These are phyloP conservation scores for Ondatra zibethicus DNA, from an alignment of 2,113 vertebrate genomes.

Conservation along the genomic window DNA sequence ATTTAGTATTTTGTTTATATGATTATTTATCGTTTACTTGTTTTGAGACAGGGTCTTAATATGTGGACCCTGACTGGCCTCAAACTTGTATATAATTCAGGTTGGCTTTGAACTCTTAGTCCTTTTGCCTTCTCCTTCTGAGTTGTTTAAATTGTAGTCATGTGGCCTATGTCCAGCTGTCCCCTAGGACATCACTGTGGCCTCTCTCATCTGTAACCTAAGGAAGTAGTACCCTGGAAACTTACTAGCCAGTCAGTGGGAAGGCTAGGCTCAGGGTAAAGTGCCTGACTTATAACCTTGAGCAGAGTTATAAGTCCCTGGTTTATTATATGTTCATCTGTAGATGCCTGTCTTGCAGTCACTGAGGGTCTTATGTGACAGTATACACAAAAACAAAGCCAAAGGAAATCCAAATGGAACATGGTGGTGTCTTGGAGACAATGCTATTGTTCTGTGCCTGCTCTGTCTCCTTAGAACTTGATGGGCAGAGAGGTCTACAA, in stretches of 20 bases:
- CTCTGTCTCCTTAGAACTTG: not conserved
- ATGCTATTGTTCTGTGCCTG: not conserved
- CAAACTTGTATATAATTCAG: not conserved
- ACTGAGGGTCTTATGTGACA: conserved; percentile 7
- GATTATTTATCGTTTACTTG: not conserved
- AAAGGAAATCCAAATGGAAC: not conserved
- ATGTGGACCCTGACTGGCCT: not conserved
- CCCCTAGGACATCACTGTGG: not conserved
- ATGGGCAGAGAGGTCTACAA: not conserved
- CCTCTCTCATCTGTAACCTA: not conserved
- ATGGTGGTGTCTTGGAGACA: not conserved
- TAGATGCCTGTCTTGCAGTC: not conserved
- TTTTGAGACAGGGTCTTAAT: not conserved
- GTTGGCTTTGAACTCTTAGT: not conserved
- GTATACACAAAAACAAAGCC: not conserved
- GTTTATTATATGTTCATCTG: not conserved
- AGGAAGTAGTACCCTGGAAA: not conserved
- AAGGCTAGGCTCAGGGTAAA: not conserved
- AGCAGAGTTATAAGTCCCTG: conserved; percentile 11
- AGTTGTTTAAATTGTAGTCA: not conserved
- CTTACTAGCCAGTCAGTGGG: not conserved
- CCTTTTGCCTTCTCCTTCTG: not conserved
- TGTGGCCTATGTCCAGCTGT: not conserved
- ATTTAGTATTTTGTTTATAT: not conserved
- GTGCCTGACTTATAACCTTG: conserved; percentile 14